Base-by-base conservation (phyloP, 2,888 invertebrate species). In the Drosophila eohydei region DNA sequence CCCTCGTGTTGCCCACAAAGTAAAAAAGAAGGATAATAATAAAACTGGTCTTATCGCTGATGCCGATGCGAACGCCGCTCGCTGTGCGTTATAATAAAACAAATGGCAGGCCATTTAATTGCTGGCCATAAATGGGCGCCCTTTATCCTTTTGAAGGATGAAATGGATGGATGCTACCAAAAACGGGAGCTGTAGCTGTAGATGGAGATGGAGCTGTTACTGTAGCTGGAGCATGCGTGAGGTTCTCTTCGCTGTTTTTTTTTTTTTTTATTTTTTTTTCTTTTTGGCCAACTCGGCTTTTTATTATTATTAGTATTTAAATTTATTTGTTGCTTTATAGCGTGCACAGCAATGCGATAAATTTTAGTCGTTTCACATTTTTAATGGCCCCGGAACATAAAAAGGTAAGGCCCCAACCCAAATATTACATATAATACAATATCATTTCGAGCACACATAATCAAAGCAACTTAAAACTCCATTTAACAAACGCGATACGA, bases 91-190 rank as follows among this genome's bases (percentile, higher is more conserved):
- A 80, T 81, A 83, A 91, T 90, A 91, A 90, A 91, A 91, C 90
- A 91, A 90, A 90, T 91, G 91, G 90, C 90, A 91, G 87, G 75
- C 90, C 78, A 89, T 90, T 90, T 90, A 90, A 90, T 91, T 91
- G 90, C 88, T 88, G 90, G 80, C 83, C 91, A 91, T 91, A 91
- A 90, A 91, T 90, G 91, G 82, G 70, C 71, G 62, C 86, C 78
- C 85, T 78, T 83, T 83, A 86, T 87, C 89, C 83, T 89, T 80
- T 80, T 80, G 83, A 71, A 70, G 81, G 74, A 61, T 62, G 65
- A 51, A 64, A 59, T 71, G 75, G 72, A 76, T 77, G 82, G 80
- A 74, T 81, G 74, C 79, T 76, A 81, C 71, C 73, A 64, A 74
- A 81, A 46, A 63, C 74, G 66, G 57, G 51, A 52, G n/a, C 67